These are phyloP conservation scores for Cryptophagus acutangulus DNA, from an alignment of 2,888 invertebrate genomes.

Conservation along the genomic window DNA sequence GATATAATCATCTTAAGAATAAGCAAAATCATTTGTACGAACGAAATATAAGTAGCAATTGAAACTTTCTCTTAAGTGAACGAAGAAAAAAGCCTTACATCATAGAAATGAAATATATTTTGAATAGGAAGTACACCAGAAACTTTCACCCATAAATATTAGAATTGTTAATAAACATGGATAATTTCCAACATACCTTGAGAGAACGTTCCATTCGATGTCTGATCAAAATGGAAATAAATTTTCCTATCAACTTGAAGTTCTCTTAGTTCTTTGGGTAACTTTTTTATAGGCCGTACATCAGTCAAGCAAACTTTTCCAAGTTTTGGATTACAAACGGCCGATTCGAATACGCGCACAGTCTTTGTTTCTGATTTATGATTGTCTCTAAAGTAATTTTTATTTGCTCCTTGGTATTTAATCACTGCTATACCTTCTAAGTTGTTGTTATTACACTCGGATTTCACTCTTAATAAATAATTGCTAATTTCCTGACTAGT, in stretches of 20 bases:
- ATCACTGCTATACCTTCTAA: conserved; percentile 55
- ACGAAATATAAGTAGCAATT: too few relatives aligned
- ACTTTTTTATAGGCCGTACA: conserved; percentile 52
- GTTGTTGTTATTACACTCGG: conserved; percentile 48
- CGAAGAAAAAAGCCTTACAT: too few relatives aligned
- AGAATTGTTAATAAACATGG: conserved; percentile 7
- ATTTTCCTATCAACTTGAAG: conserved; percentile 53
- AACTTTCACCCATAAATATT: conserved; percentile 25
- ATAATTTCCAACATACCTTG: too few relatives aligned
- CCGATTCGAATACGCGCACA: conserved; percentile 36
- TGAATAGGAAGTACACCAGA: background rate
- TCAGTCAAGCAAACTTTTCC: conserved; percentile 58
- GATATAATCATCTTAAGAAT: too few relatives aligned
- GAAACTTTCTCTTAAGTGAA: too few relatives aligned
- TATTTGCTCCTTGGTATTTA: conserved; percentile 38
- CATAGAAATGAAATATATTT: too few relatives aligned
- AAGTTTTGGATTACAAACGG: conserved; percentile 39
- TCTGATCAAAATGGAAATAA: conserved; percentile 61
- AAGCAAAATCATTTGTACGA: too few relatives aligned
- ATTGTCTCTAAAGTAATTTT: conserved; percentile 8
- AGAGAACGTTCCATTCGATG: too few relatives aligned
- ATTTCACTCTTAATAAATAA: conserved; percentile 60
- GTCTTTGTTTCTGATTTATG: conserved; percentile 11
- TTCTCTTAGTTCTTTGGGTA: conserved; percentile 51
- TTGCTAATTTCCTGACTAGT: conserved; percentile 54